Evolutionary conservation across 2,888 invertebrate species (phyloP), one percentile per base, ranked within the genome.

Genomic region (Chaitophorus viminalis): DNA sequence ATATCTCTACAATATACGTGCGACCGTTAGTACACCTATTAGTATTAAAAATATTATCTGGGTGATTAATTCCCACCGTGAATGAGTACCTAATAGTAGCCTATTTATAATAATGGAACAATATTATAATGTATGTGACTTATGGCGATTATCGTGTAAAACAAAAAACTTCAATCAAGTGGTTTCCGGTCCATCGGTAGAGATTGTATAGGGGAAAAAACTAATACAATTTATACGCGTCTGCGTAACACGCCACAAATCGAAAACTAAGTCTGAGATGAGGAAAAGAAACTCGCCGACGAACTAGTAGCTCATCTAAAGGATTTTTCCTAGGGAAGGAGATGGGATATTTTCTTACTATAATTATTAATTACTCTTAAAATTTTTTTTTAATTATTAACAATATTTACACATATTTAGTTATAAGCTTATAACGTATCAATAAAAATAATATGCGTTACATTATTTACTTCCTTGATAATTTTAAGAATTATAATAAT

Each of bases 151-250:
- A 68, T 29, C 21, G 60, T 11, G 68, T 68, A 68, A n/a, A 29
- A n/a, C 11, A 29, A 68, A 1, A 68, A 1, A 25, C 76, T 17
- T 29, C 77, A 31, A 31, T 77, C 77, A 31, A 77, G 77, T 77
- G 77, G 54, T 54, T 77, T 77, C 77, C 77, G 77, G 77, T n/a
- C 21, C 31, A 54, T 77, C 52, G 31, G 31, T 31, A n/a, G n/a
- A n/a, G n/a, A n/a, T n/a, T n/a, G n/a, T n/a, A 31, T 31, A 31
- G 31, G 54, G 14, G 14, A 68, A 29, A 68, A 29, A 14, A 77
- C 3, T 33, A 29, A 21, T 72, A 4, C 33, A 14, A 2, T 14
- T 70, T 70, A 11, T 70, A 70, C 14, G 46, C 29, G 70, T 1
- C 0, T 3, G 14, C 29, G 70, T 70, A 54, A 54, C n/a, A 11